Conservation (phyloP, 2,888 invertebrate genomes). For the Tachina lurida region DNA sequence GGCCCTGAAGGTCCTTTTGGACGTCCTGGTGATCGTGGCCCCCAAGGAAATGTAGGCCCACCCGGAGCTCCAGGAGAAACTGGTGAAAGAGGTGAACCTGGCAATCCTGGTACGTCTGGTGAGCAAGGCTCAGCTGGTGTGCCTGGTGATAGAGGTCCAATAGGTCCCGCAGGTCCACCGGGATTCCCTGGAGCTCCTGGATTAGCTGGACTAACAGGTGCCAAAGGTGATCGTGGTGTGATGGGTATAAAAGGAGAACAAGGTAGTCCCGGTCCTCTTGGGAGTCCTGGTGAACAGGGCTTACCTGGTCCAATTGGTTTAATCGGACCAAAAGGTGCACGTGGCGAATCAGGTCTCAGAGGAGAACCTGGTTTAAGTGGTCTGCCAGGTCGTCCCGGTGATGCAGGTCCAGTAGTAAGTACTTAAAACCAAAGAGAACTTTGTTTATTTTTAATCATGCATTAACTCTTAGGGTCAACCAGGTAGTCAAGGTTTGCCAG, state of each 20-base stretch:
- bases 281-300: conserved; percentile 84
- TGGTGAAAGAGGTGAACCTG: conserved; percentile 91
- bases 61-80: conserved; percentile 91
- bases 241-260: conserved; percentile 89
- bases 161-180: conserved; percentile 88
- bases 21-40: conserved; percentile 89
- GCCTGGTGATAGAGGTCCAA: conserved; percentile 89
- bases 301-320: conserved; percentile 84
- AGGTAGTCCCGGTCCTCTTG: conserved; percentile 86
- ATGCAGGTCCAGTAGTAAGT: conserved; percentile 87
- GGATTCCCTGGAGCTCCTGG: conserved; percentile 89
- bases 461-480: conserved; percentile 85
- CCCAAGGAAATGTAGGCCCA: conserved; percentile 89
- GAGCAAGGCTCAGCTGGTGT: conserved; percentile 89
- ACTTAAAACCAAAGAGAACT: neutral
- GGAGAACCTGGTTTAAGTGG: conserved; percentile 90
- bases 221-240: conserved; percentile 89
- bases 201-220: conserved; percentile 87
- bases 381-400: conserved; percentile 90
- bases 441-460: neutral
- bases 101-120: conserved; percentile 88
- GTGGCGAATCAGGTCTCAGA: conserved; percentile 90
- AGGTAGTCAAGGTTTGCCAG: conserved; percentile 87
- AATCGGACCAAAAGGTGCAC: conserved; percentile 88
- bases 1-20: conserved; percentile 90